Conservation (phyloP, 2,113 vertebrate species). For the Pseudonaja textilis region DNA sequence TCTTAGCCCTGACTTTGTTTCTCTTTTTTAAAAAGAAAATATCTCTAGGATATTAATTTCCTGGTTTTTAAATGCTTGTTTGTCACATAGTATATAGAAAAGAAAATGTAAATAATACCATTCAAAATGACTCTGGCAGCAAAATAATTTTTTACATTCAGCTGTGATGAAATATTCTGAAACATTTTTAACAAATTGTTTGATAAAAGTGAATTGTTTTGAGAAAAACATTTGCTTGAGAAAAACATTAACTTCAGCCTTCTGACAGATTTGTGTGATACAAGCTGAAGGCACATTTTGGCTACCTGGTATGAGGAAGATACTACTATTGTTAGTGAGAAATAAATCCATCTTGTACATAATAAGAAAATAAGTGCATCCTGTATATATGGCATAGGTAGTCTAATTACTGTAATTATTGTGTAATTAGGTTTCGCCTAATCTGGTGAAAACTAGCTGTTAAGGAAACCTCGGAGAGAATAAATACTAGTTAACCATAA, state of each 20-base stretch:
- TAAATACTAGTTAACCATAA: background rate
- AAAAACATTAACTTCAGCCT: conserved; percentile 19
- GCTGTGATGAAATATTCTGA: conserved; percentile 25
- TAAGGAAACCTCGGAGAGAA: background rate
- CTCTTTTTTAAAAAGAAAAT: background rate
- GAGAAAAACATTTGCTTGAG: conserved; percentile 20
- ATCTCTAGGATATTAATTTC: background rate
- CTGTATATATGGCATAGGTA: background rate
- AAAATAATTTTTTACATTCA: conserved; percentile 10
- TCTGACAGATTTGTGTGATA: conserved; percentile 27
- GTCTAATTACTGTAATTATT: no score
- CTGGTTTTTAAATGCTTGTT: background rate
- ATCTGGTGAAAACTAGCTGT: background rate
- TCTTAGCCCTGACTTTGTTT: background rate
- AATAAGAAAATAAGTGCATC: background rate
- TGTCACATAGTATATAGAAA: conserved; percentile 17
- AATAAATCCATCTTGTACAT: conserved; percentile 39
- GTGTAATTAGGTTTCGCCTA: background rate
- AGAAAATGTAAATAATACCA: conserved; percentile 6
- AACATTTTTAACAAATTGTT: conserved; percentile 30
- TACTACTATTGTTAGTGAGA: conserved; percentile 31
- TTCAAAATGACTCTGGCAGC: background rate
- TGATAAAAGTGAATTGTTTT: no score
- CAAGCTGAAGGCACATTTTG: conserved; percentile 24
- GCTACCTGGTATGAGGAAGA: conserved; percentile 16